Base-by-base conservation (phyloP, 2,113 vertebrate genomes). In the Nyctibius bracteatus region DNA sequence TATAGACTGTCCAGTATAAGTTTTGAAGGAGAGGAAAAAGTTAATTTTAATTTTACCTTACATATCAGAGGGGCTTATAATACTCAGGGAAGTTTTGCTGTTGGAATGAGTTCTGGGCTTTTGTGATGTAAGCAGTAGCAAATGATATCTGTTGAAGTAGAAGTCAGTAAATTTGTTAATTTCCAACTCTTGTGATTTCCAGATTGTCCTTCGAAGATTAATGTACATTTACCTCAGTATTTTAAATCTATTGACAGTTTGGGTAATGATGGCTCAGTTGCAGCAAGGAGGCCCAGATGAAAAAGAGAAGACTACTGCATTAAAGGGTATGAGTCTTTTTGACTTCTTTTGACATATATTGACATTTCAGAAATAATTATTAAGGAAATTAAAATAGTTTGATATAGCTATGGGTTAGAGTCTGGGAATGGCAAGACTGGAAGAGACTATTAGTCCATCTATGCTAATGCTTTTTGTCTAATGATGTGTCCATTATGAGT, bases 251-350 rank as follows among this genome's bases (percentile, higher is more conserved):
- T 98, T 97, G 88, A 96, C 97, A 94, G 41, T 98, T 98, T 98
- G 98, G 97, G 97, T 98, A 97, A 98, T 68, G 92, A 99, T 99
- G 99, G 99, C 99, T 94, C 99, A 99, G 82, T 97, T 98, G 63
- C 98, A 98, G 74, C 98, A 98, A 94, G 98, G 98, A 96, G 98
- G 98, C 81, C 98, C 99, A 80, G 99, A 99, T 92, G 99, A 99
- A 97, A 99, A 98, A 97, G 99, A 99, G 97, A 99, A 99, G 97
- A 99, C 99, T 8, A 99, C 99, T 91, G 99, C 99, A 62, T 98
- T 99, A 84, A 99, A 99, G 98, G 99, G 99, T 99, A 98, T 89
- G 95, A 78, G 71, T 92, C 35, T 91, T 85, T 65, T 78, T 90
- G 14, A 16, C 15, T 62, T 81, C 44, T 88, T 71, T 75, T 33